Evolutionary conservation across 2,888 invertebrate species (phyloP).

Genomic region (Amphipyra berbera): DNA sequence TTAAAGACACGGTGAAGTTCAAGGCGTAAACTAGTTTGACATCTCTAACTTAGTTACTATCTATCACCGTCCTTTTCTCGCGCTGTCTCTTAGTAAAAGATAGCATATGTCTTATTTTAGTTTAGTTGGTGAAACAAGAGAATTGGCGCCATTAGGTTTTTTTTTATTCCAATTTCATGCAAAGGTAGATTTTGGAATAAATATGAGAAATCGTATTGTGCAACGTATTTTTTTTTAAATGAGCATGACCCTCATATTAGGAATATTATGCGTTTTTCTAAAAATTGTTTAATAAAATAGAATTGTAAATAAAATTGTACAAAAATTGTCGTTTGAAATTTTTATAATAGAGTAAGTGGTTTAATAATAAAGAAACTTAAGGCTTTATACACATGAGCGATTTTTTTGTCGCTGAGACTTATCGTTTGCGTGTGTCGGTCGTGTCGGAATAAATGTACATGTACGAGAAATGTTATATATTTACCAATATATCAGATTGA

Average conservation of each 20-base stretch:
- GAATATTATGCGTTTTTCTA: conserved; percentile 9
- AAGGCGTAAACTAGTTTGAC: no score
- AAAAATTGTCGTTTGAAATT: conserved; percentile 45
- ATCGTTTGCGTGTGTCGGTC: conserved; percentile 31
- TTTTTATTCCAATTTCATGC: neutral
- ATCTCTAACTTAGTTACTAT: no score
- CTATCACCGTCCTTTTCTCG: no score
- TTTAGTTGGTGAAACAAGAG: no score
- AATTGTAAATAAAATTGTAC: conserved; percentile 54
- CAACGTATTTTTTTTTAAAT: neutral
- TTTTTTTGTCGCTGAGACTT: conserved; percentile 46
- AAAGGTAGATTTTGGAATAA: neutral
- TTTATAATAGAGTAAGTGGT: conserved; percentile 44
- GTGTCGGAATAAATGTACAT: conserved; percentile 19
- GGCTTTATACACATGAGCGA: conserved; percentile 43
- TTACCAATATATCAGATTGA: conserved; percentile 46
- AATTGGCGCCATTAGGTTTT: no score
- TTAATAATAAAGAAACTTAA: conserved; percentile 32
- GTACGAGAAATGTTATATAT: conserved; percentile 36
- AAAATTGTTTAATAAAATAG: conserved; percentile 20
- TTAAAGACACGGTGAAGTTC: no score
- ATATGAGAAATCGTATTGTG: conserved; percentile 4
- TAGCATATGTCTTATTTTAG: no score
- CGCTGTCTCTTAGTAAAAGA: no score
- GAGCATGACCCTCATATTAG: conserved; percentile 1